These are phyloP conservation scores for Noturus placidus DNA, from an alignment of 2,113 vertebrate species.

Conservation along the genomic window DNA sequence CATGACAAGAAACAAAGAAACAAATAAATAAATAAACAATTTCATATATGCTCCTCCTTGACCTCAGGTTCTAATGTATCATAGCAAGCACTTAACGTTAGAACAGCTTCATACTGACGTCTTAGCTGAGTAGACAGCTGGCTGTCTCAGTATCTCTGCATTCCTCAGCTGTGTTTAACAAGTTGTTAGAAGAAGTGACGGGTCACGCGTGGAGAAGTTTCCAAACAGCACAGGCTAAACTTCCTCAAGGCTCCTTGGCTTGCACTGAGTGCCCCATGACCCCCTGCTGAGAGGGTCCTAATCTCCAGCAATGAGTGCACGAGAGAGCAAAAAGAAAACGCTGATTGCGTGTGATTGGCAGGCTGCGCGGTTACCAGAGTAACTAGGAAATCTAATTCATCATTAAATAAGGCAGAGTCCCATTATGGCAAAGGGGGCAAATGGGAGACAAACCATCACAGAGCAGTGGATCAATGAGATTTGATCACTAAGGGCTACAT, in stretches of 20 bases:
- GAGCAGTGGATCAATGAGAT: constrained; percentile 64
- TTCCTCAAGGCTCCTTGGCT: constrained; percentile 69
- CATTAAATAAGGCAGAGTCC: constrained; percentile 71
- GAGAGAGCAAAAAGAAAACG: constrained; percentile 62
- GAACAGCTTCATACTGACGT: neutral
- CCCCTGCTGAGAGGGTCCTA: constrained; percentile 74
- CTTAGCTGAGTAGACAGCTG: constrained; percentile 15
- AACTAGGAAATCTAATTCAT: constrained; percentile 76
- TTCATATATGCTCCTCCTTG: neutral
- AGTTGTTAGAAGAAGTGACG: constrained; percentile 58
- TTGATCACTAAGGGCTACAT: constrained; percentile 56
- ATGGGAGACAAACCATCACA: constrained; percentile 65
- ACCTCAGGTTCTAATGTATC: neutral
- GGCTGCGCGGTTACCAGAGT: constrained; percentile 74
- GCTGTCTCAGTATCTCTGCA: constrained; percentile 44
- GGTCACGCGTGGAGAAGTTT: constrained; percentile 71
- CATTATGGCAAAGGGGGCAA: constrained; percentile 68
- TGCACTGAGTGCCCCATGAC: constrained; percentile 72
- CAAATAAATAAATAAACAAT: neutral
- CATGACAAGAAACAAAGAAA: neutral
- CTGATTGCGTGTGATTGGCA: constrained; percentile 82
- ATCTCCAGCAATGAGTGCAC: constrained; percentile 74
- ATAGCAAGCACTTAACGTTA: neutral
- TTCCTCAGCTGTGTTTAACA: constrained; percentile 56
- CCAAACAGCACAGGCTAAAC: constrained; percentile 73